Base-by-base conservation (phyloP, 2,113 vertebrate species). In the Xyrauchen texanus region DNA sequence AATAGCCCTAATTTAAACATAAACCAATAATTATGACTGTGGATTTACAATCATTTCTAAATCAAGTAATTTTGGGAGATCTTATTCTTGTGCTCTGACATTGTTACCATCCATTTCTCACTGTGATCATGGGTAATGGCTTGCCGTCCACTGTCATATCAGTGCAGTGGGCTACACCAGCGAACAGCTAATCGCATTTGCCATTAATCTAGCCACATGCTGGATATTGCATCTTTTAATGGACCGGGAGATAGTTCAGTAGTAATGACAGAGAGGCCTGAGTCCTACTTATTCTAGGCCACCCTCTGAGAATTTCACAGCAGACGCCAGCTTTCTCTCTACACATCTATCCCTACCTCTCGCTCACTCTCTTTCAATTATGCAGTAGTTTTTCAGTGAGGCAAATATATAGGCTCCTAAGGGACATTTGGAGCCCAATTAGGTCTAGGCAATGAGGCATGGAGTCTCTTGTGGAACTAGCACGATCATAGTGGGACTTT, bases 351-450 rank as follows among this genome's bases (percentile, higher is more conserved):
- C 21, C 21, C 21, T 34, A 34, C 3, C 76, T 49, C 13, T 21
- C 44, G 61, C 46, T 69, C 53, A 65, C 47, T 64, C 68, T 80
- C 58, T 45, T 77, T 76, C 79, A 76, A 81, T 85, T 83, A 83
- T 58, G 12, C 16, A 80, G 68, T 12, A 16, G 3, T 66, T 77
- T 64, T 52, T 69, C 44, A 1, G 15, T 47, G 4, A 61, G 80
- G 75, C 64, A 68, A 77, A 75, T 81, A 60, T 67, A 64, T 57
- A 58, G 61, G 53, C 64, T 84, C 81, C 69, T 70, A 60, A 8
- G 70, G 76, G 81, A 58, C 46, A 45, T 67, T 82, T 76, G 76
- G 70, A 80, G 74, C 52, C 57, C 61, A 85, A 83, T 87, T 87
- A 87, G 79, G 8, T 49, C n/a, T 47, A 85, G 55, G 64, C 74